Percentiles rank a stretch among this genome's conserved stretches.
phyloP scores from a whole-genome alignment of 2,888 invertebrate species.

The Cyaniris semiargus region DNA sequence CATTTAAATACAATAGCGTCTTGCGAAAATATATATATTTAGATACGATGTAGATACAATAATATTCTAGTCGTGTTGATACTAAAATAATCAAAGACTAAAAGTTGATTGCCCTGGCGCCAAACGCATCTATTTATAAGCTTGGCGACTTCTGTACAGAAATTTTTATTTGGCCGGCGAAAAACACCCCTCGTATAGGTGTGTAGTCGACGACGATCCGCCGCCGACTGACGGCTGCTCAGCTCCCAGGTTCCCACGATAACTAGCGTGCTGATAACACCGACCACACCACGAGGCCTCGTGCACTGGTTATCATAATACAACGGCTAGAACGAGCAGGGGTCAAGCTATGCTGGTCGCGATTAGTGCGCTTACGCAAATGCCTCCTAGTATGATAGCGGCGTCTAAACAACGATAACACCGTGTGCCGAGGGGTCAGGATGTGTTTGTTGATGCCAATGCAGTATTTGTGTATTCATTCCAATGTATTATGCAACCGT shows the following conservation, averaged over 20 bases:
- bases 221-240: constrained; percentile 63
- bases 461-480: constrained; percentile 1
- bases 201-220: constrained; percentile 69
- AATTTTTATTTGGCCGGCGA: background rate
- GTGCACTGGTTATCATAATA: constrained; percentile 33
- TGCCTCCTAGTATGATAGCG: constrained; percentile 67
- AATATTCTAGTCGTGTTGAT: background rate
- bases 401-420: constrained; percentile 70
- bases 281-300: constrained; percentile 50
- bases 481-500: constrained; percentile 3
- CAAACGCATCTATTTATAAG: background rate
- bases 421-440: constrained; percentile 58
- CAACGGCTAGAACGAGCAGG: background rate
- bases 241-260: constrained; percentile 59
- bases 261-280: constrained; percentile 61
- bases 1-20: background rate
- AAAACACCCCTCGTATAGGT: constrained; percentile 47
- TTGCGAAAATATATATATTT: background rate
- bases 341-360: constrained; percentile 50
- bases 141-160: background rate
- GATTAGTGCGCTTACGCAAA: constrained; percentile 70
- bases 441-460: constrained; percentile 25
- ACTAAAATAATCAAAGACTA: no score
- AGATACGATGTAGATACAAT: background rate
- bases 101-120: constrained; percentile 10